These are phyloP conservation scores for Jacana jacana DNA, from an alignment of 2,113 vertebrate species.

Conservation along the genomic window DNA sequence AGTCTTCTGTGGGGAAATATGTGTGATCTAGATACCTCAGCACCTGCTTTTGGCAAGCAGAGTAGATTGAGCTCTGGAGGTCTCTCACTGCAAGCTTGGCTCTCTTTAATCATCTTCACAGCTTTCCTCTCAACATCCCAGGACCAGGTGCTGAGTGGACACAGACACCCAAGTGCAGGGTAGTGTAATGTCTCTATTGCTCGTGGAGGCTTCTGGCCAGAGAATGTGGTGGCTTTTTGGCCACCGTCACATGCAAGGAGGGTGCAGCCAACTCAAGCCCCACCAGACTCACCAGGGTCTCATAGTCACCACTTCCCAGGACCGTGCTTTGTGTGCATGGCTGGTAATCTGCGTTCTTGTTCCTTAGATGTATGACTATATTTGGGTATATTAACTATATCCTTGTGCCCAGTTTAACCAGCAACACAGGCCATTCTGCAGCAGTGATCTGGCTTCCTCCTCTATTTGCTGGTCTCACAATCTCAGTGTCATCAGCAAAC, in stretches of 20 bases:
- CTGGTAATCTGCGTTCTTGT: rapidly evolving
- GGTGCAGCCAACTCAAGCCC: background rate
- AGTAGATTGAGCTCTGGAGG: background rate
- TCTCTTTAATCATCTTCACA: background rate
- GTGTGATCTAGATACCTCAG: background rate
- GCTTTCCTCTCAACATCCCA: background rate
- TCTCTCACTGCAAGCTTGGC: background rate
- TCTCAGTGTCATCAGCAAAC: background rate
- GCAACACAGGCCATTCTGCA: background rate
- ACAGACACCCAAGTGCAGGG: background rate
- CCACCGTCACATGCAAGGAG: rapidly evolving
- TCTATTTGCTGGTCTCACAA: background rate
- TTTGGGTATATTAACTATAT: background rate
- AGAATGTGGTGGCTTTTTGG: rapidly evolving
- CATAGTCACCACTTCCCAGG: background rate
- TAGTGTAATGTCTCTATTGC: background rate
- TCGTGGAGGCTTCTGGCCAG: background rate
- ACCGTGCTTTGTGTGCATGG: background rate
- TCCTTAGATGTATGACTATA: background rate
- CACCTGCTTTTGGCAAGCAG: background rate
- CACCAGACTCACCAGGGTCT: background rate
- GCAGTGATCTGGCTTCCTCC: background rate
- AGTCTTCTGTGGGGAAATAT: background rate
- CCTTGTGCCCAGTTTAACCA: background rate
- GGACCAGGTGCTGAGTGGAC: background rate